phyloP scores from a whole-genome alignment of 2,888 invertebrate species.

The Emesis castigata region DNA sequence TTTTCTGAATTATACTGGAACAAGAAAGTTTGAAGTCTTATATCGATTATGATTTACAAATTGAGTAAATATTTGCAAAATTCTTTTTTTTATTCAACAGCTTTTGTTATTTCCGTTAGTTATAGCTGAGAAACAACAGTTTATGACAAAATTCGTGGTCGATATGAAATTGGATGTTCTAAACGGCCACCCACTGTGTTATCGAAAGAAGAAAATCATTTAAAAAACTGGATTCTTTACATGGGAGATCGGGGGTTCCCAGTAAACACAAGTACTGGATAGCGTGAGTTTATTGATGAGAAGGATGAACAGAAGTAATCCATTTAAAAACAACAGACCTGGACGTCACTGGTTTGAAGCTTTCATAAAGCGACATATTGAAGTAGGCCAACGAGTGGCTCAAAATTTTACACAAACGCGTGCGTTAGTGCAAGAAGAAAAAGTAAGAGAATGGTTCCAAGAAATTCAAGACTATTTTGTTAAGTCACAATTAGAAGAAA shows the following conservation, averaged over 20 bases:
- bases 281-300: conserved; percentile 60
- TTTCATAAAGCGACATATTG: conserved; percentile 35
- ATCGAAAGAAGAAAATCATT: neutral
- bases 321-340: conserved; percentile 19
- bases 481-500: conserved; percentile 16
- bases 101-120: neutral
- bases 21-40: neutral
- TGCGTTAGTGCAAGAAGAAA: neutral
- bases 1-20: neutral
- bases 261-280: neutral
- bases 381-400: conserved; percentile 32
- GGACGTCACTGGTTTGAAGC: conserved; percentile 29
- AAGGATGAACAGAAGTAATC: conserved; percentile 40
- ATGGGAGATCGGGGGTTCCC: neutral
- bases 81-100: neutral
- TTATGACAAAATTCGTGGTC: neutral
- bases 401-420: conserved; percentile 37
- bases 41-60: neutral
- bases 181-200: neutral
- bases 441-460: conserved; percentile 10
- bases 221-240: neutral
- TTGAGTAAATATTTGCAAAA: neutral
- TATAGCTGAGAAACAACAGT: neutral
- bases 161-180: neutral
- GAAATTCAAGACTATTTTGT: conserved; percentile 24